Evolutionary conservation across 2,113 vertebrate genomes (phyloP).

Genomic region (Hylia prasina): DNA sequence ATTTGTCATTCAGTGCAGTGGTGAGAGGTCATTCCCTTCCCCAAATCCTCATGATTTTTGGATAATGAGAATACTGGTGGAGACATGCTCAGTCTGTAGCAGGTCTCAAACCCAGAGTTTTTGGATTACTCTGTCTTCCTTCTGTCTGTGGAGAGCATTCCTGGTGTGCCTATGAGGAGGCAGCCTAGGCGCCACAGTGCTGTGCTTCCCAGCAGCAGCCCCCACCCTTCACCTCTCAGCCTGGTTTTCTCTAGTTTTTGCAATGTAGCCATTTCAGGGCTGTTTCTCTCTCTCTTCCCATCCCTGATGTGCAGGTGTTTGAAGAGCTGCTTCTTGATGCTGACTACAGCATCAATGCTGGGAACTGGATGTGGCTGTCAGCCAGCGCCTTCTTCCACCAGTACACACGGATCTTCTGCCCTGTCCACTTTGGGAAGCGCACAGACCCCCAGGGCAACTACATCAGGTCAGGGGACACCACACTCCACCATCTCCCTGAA

Average conservation of each 20-base stretch:
- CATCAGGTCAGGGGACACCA: constrained; percentile 17
- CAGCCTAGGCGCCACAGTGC: not conserved
- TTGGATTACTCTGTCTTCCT: not conserved
- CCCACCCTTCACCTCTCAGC: not conserved
- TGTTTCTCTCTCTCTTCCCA: not conserved
- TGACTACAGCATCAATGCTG: constrained; percentile 64
- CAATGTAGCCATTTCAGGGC: not conserved
- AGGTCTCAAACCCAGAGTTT: not conserved
- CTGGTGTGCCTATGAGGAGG: not conserved
- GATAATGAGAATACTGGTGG: not conserved
- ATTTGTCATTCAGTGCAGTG: not conserved
- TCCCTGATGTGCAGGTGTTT: constrained; percentile 42
- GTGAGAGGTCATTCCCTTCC: not conserved
- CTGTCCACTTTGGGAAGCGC: constrained; percentile 49
- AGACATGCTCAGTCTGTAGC: not conserved
- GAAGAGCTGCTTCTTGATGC: constrained; percentile 69
- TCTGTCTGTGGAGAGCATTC: not conserved
- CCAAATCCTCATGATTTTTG: not conserved
- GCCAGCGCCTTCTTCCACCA: constrained; percentile 69
- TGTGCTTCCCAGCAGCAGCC: not conserved
- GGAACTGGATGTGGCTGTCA: constrained; percentile 72
- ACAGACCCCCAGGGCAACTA: constrained; percentile 57
- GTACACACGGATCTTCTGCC: constrained; percentile 61
- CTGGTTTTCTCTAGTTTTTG: not conserved
- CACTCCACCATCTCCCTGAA: no score